Evolutionary conservation across 1,140 invertebrate species (phyloP), one percentile per base, ranked within the genome.

Genomic region (Acromyrmex charruanus): DNA sequence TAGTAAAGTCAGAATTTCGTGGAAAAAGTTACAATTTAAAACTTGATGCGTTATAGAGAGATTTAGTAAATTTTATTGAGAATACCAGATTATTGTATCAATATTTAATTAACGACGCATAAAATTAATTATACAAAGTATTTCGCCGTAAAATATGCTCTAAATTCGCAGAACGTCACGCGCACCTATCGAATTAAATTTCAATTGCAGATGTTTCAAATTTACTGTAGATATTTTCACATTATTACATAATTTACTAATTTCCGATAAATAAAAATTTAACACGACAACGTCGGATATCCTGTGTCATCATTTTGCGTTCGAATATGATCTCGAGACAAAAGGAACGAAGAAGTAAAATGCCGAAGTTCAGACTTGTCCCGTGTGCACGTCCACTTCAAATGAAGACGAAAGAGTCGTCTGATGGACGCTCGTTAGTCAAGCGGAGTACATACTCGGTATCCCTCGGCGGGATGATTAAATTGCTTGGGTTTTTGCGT

Each of bases 391-490:
- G 81, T 77, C 81, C 65, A 68, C 63, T 85, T 85, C 86, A 91
- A 90, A 91, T 91, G 86, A 91, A 91, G 90, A 91, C 85, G 88
- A 91, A 91, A 91, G 90, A 89, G 86, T 86, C 61, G 80, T 79
- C 79, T 79, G 84, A 91, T 87, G 89, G 87, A 58, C 77, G 71
- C 80, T 91, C 88, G 82, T 89, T 91, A 91, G 80, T 88, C 77
- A 55, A 84, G 49, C 74, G 75, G 14, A 66, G 66, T 77, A 66
- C 74, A 79, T 79, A 79, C 82, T 49, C 74, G 74, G 31, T 85
- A 49, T 77, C 59, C 21, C 61, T 59, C 61, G 49, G 39, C n/a
- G 25, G 69, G 55, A 84, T 84, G 69, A 84, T 84, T 75, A 84
- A 84, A 84, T 84, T 74, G 80, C 39, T 84, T 58, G 69, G 69